These are phyloP conservation scores for Drosophila birchii DNA, from an alignment of 2,888 invertebrate genomes.

Conservation along the genomic window DNA sequence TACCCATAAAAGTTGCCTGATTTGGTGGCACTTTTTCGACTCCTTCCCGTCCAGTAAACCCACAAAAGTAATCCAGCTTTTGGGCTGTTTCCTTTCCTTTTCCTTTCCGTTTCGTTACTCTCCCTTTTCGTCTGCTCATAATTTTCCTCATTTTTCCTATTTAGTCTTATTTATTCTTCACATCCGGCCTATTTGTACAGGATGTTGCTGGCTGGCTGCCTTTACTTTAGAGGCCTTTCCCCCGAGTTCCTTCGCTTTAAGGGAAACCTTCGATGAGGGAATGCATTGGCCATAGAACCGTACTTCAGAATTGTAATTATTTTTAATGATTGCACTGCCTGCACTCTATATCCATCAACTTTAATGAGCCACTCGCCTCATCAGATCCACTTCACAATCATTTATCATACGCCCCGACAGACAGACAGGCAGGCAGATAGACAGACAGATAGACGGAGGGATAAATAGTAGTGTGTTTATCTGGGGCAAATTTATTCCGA, in stretches of 20 bases:
- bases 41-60: background rate
- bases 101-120: background rate
- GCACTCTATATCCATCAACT: slow-evolving; percentile 14
- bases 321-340: slow-evolving; percentile 37
- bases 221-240: background rate
- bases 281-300: slow-evolving; percentile 25
- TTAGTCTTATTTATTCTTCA: slow-evolving; percentile 64
- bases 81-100: slow-evolving; percentile 8
- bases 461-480: slow-evolving; percentile 19
- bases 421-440: background rate
- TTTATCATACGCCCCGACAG: slow-evolving; percentile 31
- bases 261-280: background rate
- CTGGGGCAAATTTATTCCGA: slow-evolving; percentile 19
- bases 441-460: slow-evolving; percentile 23
- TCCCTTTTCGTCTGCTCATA: slow-evolving; percentile 23
- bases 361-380: slow-evolving; percentile 34
- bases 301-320: slow-evolving; percentile 48
- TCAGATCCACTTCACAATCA: slow-evolving; percentile 26
- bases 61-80: slow-evolving; percentile 28
- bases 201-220: slow-evolving; percentile 58
- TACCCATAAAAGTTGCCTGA: slow-evolving; percentile 37
- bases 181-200: slow-evolving; percentile 70
- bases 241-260: slow-evolving; percentile 12
- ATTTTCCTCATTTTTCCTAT: slow-evolving; percentile 64
- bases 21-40: slow-evolving; percentile 17